Evolutionary conservation across 2,888 invertebrate genomes (phyloP), one percentile per base, ranked within the genome.

Genomic region (Athalia cordata): DNA sequence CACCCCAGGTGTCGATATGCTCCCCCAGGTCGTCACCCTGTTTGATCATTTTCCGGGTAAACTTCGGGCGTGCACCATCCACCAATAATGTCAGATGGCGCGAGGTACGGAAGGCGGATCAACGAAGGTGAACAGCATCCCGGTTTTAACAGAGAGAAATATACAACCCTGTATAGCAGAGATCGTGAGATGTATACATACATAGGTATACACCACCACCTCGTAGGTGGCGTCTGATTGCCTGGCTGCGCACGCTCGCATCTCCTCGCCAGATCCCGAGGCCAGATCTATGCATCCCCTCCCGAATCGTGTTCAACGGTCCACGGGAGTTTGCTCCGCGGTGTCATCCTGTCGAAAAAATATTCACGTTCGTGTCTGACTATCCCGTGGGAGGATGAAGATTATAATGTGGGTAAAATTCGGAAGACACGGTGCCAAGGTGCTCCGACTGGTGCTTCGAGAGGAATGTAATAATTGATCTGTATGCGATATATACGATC

Each of bases 171-270:
- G 13, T 15, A 47, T 64, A 9, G 45, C n/a, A 43, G 9, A n/a
- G 45, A 45, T 4, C 47, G 65, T 65, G 29, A 29, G 29, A 11
- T 45, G 47, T 47, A 47, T 65, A 0, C 13, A 13, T n/a, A 11
- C 15, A 61, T 15, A 61, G 15, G 61, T 61, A 9, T 1, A 8
- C 7, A 29, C 43, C 9, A 64, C 59, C n/a, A 59, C 79, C 80
- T 78, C 80, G 79, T 79, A 77, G 77, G 79, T 77, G 79, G 78
- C 77, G 79, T 77, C 59, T 72, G 72, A 59, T 52, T 47, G 29
- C n/a, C 13, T 9, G 47, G 74, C 79, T 81, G 81, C 81, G 82
- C 81, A 81, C 81, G 79, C 77, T 79, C 66, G 78, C 77, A 77
- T 72, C 76, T 78, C 80, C 79, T 79, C 79, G 80, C 79, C 79